Evolutionary conservation across 2,113 vertebrate species (phyloP), one percentile per base, ranked within the genome.

Genomic region (Sceloporus tristichus): DNA sequence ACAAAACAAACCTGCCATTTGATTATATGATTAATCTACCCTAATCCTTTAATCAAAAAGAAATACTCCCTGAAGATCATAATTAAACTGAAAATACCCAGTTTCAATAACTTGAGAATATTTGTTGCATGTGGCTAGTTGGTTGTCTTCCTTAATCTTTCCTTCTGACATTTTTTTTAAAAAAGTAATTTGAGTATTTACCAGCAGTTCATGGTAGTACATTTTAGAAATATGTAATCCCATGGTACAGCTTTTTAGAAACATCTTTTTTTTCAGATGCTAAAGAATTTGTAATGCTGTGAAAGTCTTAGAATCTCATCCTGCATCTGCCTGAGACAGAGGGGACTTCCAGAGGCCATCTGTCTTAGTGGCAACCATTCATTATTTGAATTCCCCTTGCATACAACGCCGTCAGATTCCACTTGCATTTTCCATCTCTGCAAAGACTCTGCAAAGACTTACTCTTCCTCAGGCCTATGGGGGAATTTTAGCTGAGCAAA

Each of bases 41-140:
- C 18, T 77, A 82, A 34, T 6, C 1, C 8, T 62, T 90, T 91
- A 66, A 53, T 87, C 92, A 3, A 2, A 75, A 89, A 91, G 54
- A 59, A 59, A 27, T 73, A 18, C 56, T 73, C 83, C 75, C 62
- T 78, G 48, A 81, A 73, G 4, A 0, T 81, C 9, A 27, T 73
- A 87, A 73, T 73, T 86, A 81, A 59, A 86, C 23, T 83, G 62
- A 84, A 90, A 90, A 73, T 21, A 79, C 79, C 11, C 13, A 1
- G 34, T 71, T 0, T 75, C 40, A 1, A 23, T 86, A 1, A 68
- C 86, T 86, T 89, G 85, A 56, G 29, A 88, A 2, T 27, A 9
- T 0, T 70, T 85, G 0, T 16, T 27, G 9, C 74, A 88, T 90
- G 25, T 85, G 21, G 73, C 29, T 75, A 53, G 0, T 5, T 29